Percentiles rank a stretch among this genome's conserved stretches.
phyloP scores from a whole-genome alignment of 1,140 invertebrate genomes.

The Pachypeltis micranthus region DNA sequence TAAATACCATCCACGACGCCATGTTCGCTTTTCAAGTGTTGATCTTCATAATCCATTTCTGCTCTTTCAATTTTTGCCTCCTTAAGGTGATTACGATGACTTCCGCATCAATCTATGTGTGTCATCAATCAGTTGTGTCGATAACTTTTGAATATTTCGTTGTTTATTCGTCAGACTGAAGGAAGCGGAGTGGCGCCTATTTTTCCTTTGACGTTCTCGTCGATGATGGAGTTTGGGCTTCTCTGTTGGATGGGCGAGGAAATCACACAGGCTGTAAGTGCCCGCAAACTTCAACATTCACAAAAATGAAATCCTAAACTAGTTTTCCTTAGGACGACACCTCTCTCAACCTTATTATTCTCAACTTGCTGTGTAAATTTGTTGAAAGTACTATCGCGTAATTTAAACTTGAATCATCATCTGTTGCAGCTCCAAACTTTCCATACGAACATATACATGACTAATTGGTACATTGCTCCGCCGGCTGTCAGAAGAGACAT shows the following conservation, averaged over 20 bases:
- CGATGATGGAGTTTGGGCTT: background rate
- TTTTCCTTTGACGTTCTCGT: background rate
- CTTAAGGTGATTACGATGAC: background rate
- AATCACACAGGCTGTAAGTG: background rate
- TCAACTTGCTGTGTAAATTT: background rate
- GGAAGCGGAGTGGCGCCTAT: background rate
- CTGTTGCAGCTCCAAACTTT: background rate
- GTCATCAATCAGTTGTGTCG: background rate
- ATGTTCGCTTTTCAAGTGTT: slow-evolving; percentile 2
- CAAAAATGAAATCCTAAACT: background rate
- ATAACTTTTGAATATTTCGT: background rate
- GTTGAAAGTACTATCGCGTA: background rate
- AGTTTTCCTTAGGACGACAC: background rate
- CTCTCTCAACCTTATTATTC: background rate
- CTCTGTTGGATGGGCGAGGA: background rate
- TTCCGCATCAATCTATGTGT: background rate
- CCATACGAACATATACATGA: background rate
- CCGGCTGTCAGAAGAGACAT: background rate
- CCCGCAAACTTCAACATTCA: background rate
- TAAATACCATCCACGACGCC: background rate
- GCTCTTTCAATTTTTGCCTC: background rate
- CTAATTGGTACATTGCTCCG: background rate
- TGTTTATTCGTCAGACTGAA: background rate
- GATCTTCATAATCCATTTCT: background rate
- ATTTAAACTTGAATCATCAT: background rate